Conservation (phyloP, 2,113 vertebrate species). For the Charina bottae region DNA sequence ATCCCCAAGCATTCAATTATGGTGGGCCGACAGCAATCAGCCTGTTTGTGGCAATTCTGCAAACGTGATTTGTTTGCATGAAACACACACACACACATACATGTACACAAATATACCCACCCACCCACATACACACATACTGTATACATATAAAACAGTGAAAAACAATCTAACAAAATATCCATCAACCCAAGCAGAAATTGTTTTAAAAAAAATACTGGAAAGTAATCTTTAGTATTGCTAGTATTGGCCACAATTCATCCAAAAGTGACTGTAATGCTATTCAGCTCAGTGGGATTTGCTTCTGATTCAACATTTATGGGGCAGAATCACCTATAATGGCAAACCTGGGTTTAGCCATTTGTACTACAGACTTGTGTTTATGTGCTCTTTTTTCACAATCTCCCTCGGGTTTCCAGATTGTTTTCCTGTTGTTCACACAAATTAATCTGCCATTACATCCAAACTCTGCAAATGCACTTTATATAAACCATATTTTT, state of each 20-base stretch:
- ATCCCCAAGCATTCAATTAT: not conserved
- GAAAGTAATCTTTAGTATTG: not conserved
- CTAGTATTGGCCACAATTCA: not conserved
- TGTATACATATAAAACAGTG: not conserved
- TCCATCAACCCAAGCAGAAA: not conserved
- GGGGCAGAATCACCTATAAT: not conserved
- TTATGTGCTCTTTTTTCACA: not conserved
- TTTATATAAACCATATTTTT: not conserved
- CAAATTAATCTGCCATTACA: not conserved
- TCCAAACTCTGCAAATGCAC: not conserved
- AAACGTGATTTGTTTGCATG: not conserved
- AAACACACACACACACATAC: not conserved
- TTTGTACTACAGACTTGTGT: not conserved
- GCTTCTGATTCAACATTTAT: not conserved
- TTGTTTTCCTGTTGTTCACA: not conserved
- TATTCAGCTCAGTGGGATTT: not conserved
- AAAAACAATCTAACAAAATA: not conserved
- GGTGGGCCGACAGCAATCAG: not conserved
- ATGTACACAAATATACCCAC: not conserved
- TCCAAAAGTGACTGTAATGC: not conserved
- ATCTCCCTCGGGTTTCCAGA: not conserved
- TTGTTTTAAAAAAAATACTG: not conserved
- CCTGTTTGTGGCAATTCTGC: not conserved
- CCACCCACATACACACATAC: not conserved
- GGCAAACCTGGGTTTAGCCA: not conserved